Conservation (phyloP, 2,888 invertebrate species). For the Synanthedon formicaeformis region DNA sequence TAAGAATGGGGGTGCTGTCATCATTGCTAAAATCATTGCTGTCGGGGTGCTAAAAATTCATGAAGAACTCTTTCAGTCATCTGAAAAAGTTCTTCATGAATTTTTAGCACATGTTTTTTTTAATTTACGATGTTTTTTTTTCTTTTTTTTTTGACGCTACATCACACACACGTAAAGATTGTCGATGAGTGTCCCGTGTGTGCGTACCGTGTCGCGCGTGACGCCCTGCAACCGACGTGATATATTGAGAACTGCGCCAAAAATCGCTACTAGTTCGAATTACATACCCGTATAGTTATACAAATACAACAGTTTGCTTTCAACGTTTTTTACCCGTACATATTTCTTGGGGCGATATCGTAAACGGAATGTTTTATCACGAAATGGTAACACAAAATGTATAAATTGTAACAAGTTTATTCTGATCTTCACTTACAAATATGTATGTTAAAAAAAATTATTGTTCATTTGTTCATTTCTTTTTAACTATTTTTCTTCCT, state of each 20-base stretch:
- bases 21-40: no score
- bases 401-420: no score
- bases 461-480: no score
- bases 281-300: neutral
- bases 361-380: no score
- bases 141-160: constrained; percentile 40
- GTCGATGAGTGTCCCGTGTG: constrained; percentile 45
- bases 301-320: neutral
- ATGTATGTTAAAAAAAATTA: no score
- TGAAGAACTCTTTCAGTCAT: no score
- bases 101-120: neutral
- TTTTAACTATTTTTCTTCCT: no score
- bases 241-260: constrained; percentile 63
- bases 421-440: no score
- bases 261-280: constrained; percentile 37
- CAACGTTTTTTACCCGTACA: neutral
- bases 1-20: no score
- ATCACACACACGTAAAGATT: constrained; percentile 21
- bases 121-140: constrained; percentile 8
- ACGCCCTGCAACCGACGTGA: constrained; percentile 60
- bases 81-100: neutral
- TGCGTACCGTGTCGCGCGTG: constrained; percentile 41
- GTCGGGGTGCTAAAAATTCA: no score
- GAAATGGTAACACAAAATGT: no score
- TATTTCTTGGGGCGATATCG: neutral